These are phyloP conservation scores for Mythimna ferrago DNA, from an alignment of 2,888 invertebrate species.

Conservation along the genomic window DNA sequence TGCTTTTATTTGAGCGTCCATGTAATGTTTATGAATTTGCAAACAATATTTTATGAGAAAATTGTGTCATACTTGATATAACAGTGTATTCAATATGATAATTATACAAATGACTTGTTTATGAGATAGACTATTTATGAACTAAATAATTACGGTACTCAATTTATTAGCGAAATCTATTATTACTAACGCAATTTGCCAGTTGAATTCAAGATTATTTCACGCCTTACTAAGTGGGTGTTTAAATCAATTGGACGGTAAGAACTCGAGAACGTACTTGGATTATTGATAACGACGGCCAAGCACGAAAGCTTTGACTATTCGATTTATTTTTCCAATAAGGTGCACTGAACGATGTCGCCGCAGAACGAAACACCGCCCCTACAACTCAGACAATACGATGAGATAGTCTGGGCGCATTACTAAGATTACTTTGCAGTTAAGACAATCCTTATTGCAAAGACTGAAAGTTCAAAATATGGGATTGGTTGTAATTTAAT, in stretches of 20 bases:
- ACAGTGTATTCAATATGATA: conserved; percentile 8
- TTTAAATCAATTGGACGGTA: conserved; percentile 74
- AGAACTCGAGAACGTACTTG: conserved; percentile 73
- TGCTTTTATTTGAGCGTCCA: conserved; percentile 10
- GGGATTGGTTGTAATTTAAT: conserved; percentile 61
- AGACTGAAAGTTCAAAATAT: conserved; percentile 75
- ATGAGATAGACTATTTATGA: conserved; percentile 26
- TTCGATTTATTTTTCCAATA: conserved; percentile 83
- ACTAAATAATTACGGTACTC: conserved; percentile 23
- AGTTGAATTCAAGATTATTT: conserved; percentile 46
- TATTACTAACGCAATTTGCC: conserved; percentile 37
- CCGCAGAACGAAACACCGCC: conserved; percentile 86
- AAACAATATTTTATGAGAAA: conserved; percentile 4
- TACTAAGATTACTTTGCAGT: conserved; percentile 67
- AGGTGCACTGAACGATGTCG: conserved; percentile 80
- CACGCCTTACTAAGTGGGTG: conserved; percentile 51
- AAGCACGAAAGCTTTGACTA: conserved; percentile 78
- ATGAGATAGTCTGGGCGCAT: conserved; percentile 78
- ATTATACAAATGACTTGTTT: conserved; percentile 38
- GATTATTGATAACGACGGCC: conserved; percentile 78
- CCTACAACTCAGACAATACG: conserved; percentile 71
- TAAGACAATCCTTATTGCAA: conserved; percentile 66
- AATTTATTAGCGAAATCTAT: conserved; percentile 32
- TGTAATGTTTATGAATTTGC: conserved; percentile 1
- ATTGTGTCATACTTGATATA: conserved; percentile 14